Evolutionary conservation across 2,113 vertebrate species (phyloP).

Genomic region (Nesoenas mayeri): DNA sequence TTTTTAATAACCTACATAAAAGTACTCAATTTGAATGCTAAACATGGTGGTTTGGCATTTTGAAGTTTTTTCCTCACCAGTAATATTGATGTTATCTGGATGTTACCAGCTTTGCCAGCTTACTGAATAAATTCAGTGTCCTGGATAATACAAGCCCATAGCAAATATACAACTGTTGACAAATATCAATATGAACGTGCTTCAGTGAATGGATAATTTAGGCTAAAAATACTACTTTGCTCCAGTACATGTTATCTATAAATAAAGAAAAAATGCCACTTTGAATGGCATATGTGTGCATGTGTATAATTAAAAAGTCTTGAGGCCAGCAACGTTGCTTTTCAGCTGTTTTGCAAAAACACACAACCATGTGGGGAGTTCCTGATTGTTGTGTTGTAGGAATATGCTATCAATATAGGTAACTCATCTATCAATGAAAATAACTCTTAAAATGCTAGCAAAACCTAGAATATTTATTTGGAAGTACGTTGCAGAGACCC

Average conservation of each 20-base stretch:
- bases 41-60: background rate
- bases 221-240: background rate
- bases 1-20: background rate
- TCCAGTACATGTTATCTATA: background rate
- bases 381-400: background rate
- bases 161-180: background rate
- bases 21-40: background rate
- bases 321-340: background rate
- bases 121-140: background rate
- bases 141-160: background rate
- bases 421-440: constrained; percentile 34
- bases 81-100: background rate
- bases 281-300: background rate
- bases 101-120: background rate
- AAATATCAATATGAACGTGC: background rate
- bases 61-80: background rate
- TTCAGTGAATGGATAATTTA: background rate
- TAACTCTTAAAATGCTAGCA: background rate
- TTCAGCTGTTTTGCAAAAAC: background rate
- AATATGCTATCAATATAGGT: background rate
- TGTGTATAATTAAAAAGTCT: background rate
- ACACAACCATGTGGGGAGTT: background rate
- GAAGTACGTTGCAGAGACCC: background rate
- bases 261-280: background rate
- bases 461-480: background rate